These are phyloP conservation scores for Leiothrix lutea DNA, from an alignment of 2,113 vertebrate genomes.

Conservation along the genomic window DNA sequence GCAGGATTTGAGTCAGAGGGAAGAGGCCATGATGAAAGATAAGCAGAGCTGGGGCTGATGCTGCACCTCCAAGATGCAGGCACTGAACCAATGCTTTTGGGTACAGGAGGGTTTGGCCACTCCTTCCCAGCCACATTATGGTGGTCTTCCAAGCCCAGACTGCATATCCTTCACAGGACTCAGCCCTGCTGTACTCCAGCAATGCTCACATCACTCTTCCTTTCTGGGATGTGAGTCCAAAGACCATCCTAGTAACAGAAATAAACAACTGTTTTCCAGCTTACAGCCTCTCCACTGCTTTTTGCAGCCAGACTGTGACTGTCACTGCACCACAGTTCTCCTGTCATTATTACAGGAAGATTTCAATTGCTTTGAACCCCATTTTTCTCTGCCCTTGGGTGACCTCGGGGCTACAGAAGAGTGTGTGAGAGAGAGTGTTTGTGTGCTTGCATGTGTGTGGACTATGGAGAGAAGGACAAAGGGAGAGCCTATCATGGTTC, in stretches of 20 bases:
- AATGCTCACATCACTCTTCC: neutral
- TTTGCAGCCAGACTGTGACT: neutral
- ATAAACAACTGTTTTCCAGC: neutral
- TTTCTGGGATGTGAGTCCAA: neutral
- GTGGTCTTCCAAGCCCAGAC: neutral
- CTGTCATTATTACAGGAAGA: neutral
- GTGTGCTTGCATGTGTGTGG: neutral
- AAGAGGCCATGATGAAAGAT: neutral
- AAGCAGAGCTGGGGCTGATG: neutral
- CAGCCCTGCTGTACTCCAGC: neutral
- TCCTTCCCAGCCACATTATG: neutral
- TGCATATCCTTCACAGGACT: neutral
- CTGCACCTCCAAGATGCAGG: neutral
- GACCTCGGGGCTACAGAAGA: neutral
- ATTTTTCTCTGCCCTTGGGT: neutral
- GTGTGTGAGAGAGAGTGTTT: too few relatives aligned
- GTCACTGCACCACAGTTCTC: neutral
- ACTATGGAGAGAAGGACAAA: neutral
- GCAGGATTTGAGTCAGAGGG: neutral
- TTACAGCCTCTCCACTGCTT: neutral
- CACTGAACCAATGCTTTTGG: neutral
- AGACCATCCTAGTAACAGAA: neutral
- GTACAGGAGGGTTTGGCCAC: neutral
- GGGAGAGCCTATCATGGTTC: neutral
- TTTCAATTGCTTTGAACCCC: neutral